phyloP scores from a whole-genome alignment of 1,140 invertebrate genomes.

The Hormaphis cornu region DNA sequence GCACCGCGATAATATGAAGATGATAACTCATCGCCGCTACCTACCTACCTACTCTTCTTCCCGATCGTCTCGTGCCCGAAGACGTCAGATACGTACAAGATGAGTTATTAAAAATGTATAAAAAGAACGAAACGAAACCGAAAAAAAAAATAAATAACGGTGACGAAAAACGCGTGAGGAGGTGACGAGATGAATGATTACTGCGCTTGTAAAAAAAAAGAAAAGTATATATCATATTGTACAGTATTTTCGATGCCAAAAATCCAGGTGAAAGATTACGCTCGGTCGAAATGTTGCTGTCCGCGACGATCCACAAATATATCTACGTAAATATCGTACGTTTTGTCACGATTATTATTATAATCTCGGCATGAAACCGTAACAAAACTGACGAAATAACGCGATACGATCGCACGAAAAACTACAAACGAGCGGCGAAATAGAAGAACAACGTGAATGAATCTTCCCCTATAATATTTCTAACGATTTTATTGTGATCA shows the following conservation, averaged over 20 bases:
- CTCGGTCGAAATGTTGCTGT: constrained; percentile 27
- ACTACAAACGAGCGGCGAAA: neutral
- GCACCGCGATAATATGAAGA: too few species aligned
- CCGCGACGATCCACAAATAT: constrained; percentile 21
- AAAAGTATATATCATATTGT: too few species aligned
- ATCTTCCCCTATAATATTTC: too few species aligned
- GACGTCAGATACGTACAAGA: too few species aligned
- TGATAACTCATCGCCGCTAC: too few species aligned
- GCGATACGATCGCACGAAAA: neutral
- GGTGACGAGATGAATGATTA: constrained; percentile 28
- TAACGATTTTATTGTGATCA: too few species aligned
- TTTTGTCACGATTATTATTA: neutral
- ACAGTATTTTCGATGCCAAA: constrained; percentile 28
- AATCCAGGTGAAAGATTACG: constrained; percentile 31
- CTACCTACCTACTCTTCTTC: too few species aligned
- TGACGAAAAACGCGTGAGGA: constrained; percentile 27
- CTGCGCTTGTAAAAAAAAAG: constrained; percentile 12
- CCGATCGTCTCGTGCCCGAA: neutral
- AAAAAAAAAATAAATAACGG: neutral
- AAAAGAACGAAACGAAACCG: neutral
- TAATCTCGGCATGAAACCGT: neutral
- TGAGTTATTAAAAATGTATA: too few species aligned
- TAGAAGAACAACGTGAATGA: neutral
- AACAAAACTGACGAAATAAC: too few species aligned
- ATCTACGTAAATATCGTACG: constrained; percentile 1